A percentile compares a stretch with the other conserved stretches of the same genome.
Conservation (phyloP, 2,113 vertebrate genomes). For the Neoarius graeffei region DNA sequence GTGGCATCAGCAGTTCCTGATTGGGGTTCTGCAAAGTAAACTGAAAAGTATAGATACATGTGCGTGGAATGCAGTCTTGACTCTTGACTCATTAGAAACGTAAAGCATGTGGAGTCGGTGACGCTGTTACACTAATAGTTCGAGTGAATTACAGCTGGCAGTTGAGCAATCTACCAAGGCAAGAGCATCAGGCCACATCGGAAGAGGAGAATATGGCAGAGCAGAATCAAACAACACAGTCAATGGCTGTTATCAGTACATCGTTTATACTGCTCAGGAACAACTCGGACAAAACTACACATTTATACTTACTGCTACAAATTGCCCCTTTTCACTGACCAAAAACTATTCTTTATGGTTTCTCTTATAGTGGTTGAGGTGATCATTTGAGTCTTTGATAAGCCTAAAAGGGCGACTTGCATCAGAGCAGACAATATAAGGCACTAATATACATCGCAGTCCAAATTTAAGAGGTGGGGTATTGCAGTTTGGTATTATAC, state of each 20-base stretch:
- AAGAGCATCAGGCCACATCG: slow-evolving; percentile 51
- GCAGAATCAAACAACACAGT: slow-evolving; percentile 54
- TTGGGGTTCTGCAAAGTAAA: slow-evolving; percentile 20
- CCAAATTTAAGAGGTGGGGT: slow-evolving; percentile 58
- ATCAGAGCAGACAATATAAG: slow-evolving; percentile 73
- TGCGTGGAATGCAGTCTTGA: slow-evolving; percentile 70
- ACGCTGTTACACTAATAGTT: slow-evolving; percentile 1
- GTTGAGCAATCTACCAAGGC: slow-evolving; percentile 68
- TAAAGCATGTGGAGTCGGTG: slow-evolving; percentile 20
- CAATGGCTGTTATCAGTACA: slow-evolving; percentile 11
- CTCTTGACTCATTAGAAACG: slow-evolving; percentile 22
- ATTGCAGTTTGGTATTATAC: slow-evolving; percentile 44
- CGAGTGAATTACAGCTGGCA: slow-evolving; percentile 48
- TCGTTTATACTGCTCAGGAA: slow-evolving; percentile 23
- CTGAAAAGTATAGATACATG: slow-evolving; percentile 61
- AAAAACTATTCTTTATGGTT: background rate
- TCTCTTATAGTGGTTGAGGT: slow-evolving; percentile 42
- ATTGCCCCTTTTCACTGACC: slow-evolving; percentile 3
- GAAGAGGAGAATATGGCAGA: slow-evolving; percentile 62
- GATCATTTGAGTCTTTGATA: slow-evolving; percentile 59
- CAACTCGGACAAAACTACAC: slow-evolving; percentile 4
- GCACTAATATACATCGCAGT: slow-evolving; percentile 76
- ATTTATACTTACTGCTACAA: slow-evolving; percentile 4
- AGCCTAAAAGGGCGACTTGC: slow-evolving; percentile 49
- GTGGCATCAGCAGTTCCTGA: slow-evolving; percentile 40